A percentile compares a stretch with the other conserved stretches of the same genome.
Evolutionary conservation across 2,888 invertebrate genomes (phyloP).

Genomic region (Sesamia inferens): DNA sequence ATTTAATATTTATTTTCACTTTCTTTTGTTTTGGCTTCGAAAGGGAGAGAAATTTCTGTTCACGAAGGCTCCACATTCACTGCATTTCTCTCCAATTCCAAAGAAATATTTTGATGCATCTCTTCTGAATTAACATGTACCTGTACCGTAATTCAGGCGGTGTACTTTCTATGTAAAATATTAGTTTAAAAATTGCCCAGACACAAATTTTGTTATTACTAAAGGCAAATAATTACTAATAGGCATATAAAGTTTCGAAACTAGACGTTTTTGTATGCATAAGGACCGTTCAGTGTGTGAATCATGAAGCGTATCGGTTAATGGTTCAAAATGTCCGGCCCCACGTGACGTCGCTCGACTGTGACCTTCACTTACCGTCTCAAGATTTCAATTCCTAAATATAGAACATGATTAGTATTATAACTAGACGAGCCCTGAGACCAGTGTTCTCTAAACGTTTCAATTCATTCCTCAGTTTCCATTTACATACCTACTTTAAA

Average conservation of each 20-base stretch:
- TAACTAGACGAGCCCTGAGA: slow-evolving; percentile 32
- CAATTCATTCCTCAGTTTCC: slow-evolving; percentile 29
- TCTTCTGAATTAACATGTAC: slow-evolving; percentile 57
- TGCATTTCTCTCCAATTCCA: slow-evolving; percentile 53
- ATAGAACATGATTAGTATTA: slow-evolving; percentile 56
- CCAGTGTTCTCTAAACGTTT: slow-evolving; percentile 25
- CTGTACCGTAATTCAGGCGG: slow-evolving; percentile 46
- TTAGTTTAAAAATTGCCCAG: slow-evolving; percentile 58
- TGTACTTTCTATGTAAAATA: slow-evolving; percentile 64
- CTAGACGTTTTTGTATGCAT: slow-evolving; percentile 55
- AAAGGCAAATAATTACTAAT: slow-evolving; percentile 11
- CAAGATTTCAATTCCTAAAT: slow-evolving; percentile 61
- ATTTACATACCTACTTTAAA: slow-evolving; percentile 34
- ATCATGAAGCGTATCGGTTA: slow-evolving; percentile 80
- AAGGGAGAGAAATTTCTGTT: slow-evolving; percentile 49
- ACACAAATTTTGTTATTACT: slow-evolving; percentile 21
- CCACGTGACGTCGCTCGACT: slow-evolving; percentile 70
- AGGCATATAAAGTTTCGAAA: slow-evolving; percentile 44
- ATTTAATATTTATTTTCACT: slow-evolving; percentile 52
- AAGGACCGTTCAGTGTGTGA: slow-evolving; percentile 64
- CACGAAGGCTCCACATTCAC: slow-evolving; percentile 52
- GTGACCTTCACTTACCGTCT: slow-evolving; percentile 75
- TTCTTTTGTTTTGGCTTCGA: slow-evolving; percentile 40
- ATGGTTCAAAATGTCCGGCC: slow-evolving; percentile 77
- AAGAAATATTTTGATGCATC: slow-evolving; percentile 58